Evolutionary conservation across 2,888 invertebrate genomes (phyloP), one percentile per base, ranked within the genome.

Genomic region (Chymomyza fuscimana): DNA sequence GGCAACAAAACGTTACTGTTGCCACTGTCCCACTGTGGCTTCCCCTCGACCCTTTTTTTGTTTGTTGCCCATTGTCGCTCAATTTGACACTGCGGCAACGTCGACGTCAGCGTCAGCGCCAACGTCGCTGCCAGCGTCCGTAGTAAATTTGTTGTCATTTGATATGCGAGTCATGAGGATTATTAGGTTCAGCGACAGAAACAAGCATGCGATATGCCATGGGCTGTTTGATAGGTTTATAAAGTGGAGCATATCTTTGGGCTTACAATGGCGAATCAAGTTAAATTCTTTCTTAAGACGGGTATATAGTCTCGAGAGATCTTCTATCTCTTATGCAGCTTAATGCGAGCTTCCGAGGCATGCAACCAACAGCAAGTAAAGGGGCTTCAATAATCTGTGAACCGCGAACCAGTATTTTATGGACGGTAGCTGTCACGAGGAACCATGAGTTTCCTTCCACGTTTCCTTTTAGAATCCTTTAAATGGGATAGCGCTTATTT

Each of bases 131-230:
- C 68, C 73, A 82, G 59, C 81, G 84, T 77, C 88, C 79, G 83
- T 51, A 86, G 86, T 89, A 80, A 86, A 89, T 86, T 86, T 89
- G 85, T 85, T 85, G 85, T 88, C 85, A 85, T 85, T 85, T 89
- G 85, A 86, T 86, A 86, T 86, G 85, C 89, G 89, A 86, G 89
- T 89, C 85, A 86, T 87, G 85, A 89, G 85, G 85, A 86, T 86
- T 86, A 86, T 86, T 89, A 86, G 86, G 85, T 86, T 87, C 83
- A 86, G 76, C 76, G 70, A 75, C 74, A 75, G 74, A 74, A 77
- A 72, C 69, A 72, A 72, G 71, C 81, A 69, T 64, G 69, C 75
- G 32, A 68, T 65, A 58, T 65, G 64, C 63, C 79, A 88, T 87
- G 87, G 82, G 70, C 25, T 51, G 73, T 0, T 61, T 50, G 0